phyloP scores from a whole-genome alignment of 2,797 vertebrate species.

The Anguilla anguilla region DNA sequence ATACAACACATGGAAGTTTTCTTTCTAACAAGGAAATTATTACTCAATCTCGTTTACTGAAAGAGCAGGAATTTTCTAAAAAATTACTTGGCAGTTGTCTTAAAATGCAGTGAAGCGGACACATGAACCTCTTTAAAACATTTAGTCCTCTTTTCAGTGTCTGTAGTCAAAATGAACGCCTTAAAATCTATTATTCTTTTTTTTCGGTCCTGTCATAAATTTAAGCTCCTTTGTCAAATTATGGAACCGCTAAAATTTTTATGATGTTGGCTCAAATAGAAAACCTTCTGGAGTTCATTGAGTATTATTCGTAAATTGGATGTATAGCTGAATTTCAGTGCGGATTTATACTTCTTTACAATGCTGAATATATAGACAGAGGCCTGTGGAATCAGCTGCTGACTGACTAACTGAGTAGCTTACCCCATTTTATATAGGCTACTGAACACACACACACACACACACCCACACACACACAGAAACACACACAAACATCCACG shows the following conservation, averaged over 20 bases:
- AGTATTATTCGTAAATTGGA: constrained; percentile 24
- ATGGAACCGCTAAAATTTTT: constrained; percentile 29
- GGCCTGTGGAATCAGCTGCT: constrained; percentile 39
- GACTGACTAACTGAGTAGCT: constrained; percentile 28
- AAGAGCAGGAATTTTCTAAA: not conserved
- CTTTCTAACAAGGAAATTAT: constrained; percentile 18
- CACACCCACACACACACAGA: constrained; percentile 3
- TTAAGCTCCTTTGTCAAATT: constrained; percentile 31
- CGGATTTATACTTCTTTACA: constrained; percentile 51
- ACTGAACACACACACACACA: not conserved
- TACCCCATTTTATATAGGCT: constrained; percentile 38
- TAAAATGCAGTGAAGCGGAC: constrained; percentile 22
- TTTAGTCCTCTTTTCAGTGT: not conserved
- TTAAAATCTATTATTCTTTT: constrained; percentile 16
- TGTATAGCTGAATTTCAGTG: constrained; percentile 46
- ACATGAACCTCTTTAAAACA: constrained; percentile 21
- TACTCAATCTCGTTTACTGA: not conserved
- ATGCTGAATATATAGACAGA: constrained; percentile 33
- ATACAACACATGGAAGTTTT: constrained; percentile 27
- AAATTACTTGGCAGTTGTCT: constrained; percentile 26
- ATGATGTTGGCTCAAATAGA: constrained; percentile 30
- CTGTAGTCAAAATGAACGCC: constrained; percentile 8
- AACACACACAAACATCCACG: constrained; percentile 27
- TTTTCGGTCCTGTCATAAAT: not conserved
- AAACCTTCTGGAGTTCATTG: constrained; percentile 35